Base-by-base conservation (phyloP, 2,797 vertebrate genomes). In the Bovichtus variegatus region DNA sequence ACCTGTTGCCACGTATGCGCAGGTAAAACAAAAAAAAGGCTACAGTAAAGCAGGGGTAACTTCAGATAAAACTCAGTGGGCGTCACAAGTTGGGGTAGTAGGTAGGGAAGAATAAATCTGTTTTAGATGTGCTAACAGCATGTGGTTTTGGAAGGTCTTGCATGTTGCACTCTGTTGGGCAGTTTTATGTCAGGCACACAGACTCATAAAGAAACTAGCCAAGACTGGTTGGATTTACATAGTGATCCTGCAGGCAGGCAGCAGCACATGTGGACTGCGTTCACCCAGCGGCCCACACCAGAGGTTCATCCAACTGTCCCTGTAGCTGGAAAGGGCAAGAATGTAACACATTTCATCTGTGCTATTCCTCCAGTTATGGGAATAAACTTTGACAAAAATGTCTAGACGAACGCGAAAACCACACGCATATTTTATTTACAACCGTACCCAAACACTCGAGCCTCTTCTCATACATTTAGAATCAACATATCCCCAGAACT, bases 1-100 rank as follows among this genome's bases (percentile, higher is more conserved):
- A 93, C 93, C 82, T 96, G 96, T 78, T 96, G 96, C 87, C 89
- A 94, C 25, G 77, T 87, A 19, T 96, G 96, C 65, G 88, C 92
- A 94, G 96, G 96, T 96, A 91, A 86, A 9, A 23, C 38, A 41
- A 46, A 61, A 54, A 53, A 49, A 18, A 29, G 21, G 9, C 6
- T 3, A 7, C 23, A 57, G 31, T 11, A 44, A 41, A 50, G 25
- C 43, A 10, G 12, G 40, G 18, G 57, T 40, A 0, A 61, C 59
- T 50, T 76, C 27, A 16, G 57, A 62, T 67, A 53, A 47, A 66
- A n/a, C 50, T 58, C 36, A n/a, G 38, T 18, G 23, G 40, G 34
- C 21, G 3, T 59, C 31, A 43, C 41, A 61, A 6, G 15, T 27
- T 38, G n/a, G 25, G 29, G 31, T 9, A 21, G 61, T 61, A 12